Base-by-base conservation (phyloP, 2,797 vertebrate species). In the Myiotriccus ornatus region DNA sequence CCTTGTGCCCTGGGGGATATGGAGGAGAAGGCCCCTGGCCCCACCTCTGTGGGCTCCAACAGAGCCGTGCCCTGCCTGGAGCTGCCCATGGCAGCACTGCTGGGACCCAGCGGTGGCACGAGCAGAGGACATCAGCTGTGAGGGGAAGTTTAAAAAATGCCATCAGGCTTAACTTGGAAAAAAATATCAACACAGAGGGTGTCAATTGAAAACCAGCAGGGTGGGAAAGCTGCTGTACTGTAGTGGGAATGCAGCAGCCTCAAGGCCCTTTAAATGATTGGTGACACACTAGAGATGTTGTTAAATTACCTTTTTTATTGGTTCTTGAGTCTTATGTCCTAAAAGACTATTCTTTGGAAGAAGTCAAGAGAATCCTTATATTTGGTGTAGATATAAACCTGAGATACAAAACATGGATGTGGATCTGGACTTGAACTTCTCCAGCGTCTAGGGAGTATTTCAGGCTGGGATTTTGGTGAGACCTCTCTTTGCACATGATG, bases 291-390 rank as follows among this genome's bases (percentile, higher is more conserved):
- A 95, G 95, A 97, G 96, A 95, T 97, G 96, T 84, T 97, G 95
- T 95, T 96, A 97, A 98, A 98, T 97, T 97, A 96, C 90, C 91
- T 97, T 97, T 97, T 98, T 97, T 97, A 97, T 98, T 97, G 97
- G 96, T 97, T 97, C 97, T 97, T 91, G 96, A 97, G 94, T 96
- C 95, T 96, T 96, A 76, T 76, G 95, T 93, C 85, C 88, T 96
- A 96, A 97, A 97, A 96, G 94, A 92, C 95, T 97, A 91, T 97
- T 97, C 93, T 91, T 95, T 94, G 93, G 95, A 95, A 96, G 96
- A 97, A 97, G 91, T 87, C 94, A 95, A 97, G 97, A 97, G 95
- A 96, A 95, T 96, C 96, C 75, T 90, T 76, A 7, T 95, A 68
- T 97, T 97, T 94, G 87, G 77, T 63, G 93, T 68, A 87, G 69